Evolutionary conservation across 2,113 vertebrate genomes (phyloP), one percentile per base, ranked within the genome.

Genomic region (Polypterus bichir): DNA sequence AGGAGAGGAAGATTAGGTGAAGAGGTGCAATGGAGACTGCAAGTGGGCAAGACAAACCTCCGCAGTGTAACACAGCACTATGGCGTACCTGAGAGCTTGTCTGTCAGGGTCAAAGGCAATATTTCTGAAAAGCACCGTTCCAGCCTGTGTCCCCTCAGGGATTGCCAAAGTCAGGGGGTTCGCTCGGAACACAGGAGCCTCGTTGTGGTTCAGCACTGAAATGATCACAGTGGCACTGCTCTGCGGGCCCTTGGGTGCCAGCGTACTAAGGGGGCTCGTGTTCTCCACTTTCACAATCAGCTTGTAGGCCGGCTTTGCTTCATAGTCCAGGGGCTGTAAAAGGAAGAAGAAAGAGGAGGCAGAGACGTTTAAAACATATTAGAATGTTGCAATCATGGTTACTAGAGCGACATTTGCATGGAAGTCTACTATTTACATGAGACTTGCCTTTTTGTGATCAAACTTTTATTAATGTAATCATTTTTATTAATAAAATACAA

Each of bases 251-350:
- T 70, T 66, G 1, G 80, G 82, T 8, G 75, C 84, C 0, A 77
- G 75, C 0, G 70, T 71, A 57, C 84, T 88, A 67, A 90, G 85
- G 0, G 81, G 77, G 27, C 57, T 77, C 65, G 86, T 68, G 3
- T 98, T 98, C 78, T 82, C 83, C 66, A 88, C 94, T 0, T 62
- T 82, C 64, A 98, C 66, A 0, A 51, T 72, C 64, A 97, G 81
- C 53, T 63, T 54, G 3, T 92, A 71, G 49, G 69, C 76, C 2
- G 68, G 72, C 2, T 70, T 64, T 2, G 64, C 66, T 76, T 98
- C 94, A 3, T 84, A 90, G 77, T 97, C 93, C 70, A 97, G 77
- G 0, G 93, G 86, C 95, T 97, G 82, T 3, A 62, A n/a, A 6
- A 6, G 7, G 44, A 55, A 11, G 64, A 66, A n/a, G 62, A 10